Base-by-base conservation (phyloP, 1,140 invertebrate genomes). In the Penaeus vannamei region DNA sequence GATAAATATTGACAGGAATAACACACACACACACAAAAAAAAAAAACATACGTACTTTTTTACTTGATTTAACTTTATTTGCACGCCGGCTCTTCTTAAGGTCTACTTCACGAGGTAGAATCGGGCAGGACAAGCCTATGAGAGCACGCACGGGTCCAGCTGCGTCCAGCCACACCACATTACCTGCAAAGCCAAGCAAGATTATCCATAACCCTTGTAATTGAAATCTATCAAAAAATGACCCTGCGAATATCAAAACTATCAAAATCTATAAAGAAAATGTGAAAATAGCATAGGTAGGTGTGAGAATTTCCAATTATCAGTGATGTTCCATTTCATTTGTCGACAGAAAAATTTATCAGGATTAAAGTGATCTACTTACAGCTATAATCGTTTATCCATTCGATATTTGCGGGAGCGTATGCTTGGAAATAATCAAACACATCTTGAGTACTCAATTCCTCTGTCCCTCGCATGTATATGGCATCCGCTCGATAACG, bases 381-480 rank as follows among this genome's bases (percentile, higher is more conserved):
- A 84, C 82, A 84, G 64, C 82, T 84, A 29, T 36, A 46, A 42
- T 84, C 82, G n/a, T 69, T 84, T 36, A 84, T 84, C 64, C 82
- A 66, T 26, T 84, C 82, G 5, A 84, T 64, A 53, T 42, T 84
- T 10, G 61, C 62, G 46, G 82, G 62, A 17, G 82, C 82, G 53
- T 84, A 84, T 7, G 82, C 62, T 64, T 84, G 82, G n/a, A 84
- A 84, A 64, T 84, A 84, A n/a, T 84, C 82, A 42, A 84, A 66
- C 4, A 84, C 19, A n/a, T 64, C 82, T 66, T 66, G 42, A 20
- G 61, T 84, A 46, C 82, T 69, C 46, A 84, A 42, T 4, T 66
- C 82, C 62, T 84, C 82, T 3, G 64, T 66, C 20, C 82, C 82
- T 69, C 82, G 82, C 82, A 84, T 69, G 8, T 66, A 69, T 8